These are phyloP conservation scores for Acheta domesticus DNA, from an alignment of 2,888 invertebrate genomes.

Conservation along the genomic window DNA sequence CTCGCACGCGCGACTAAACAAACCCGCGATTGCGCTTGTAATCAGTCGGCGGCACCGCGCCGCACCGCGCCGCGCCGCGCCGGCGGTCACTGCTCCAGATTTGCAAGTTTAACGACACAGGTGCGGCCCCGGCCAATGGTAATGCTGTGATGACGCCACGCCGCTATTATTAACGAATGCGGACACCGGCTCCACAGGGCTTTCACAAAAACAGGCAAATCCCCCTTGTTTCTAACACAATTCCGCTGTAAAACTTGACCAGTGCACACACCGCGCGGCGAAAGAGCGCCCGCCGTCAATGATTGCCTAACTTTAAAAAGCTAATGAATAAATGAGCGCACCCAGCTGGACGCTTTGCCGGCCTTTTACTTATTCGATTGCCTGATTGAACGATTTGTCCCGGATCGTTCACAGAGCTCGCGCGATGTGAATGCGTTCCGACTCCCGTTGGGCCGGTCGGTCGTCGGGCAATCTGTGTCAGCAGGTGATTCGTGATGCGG, in stretches of 20 bases:
- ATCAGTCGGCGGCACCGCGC: neutral
- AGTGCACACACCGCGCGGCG: neutral
- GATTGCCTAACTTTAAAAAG: constrained; percentile 6
- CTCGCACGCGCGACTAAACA: neutral
- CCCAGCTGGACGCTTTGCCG: neutral
- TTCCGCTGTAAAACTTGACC: constrained; percentile 4
- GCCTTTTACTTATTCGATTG: constrained; percentile 18
- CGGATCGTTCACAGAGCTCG: too few relatives aligned
- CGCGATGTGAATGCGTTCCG: too few relatives aligned
- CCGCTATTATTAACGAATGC: constrained; percentile 4
- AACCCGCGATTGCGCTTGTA: neutral
- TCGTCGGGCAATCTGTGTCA: too few relatives aligned
- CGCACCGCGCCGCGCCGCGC: neutral
- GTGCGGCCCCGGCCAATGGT: neutral
- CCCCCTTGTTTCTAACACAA: neutral
- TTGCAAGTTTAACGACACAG: constrained; percentile 18
- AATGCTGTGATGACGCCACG: neutral
- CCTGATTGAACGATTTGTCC: neutral
- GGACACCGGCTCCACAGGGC: neutral
- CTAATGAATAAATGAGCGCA: neutral
- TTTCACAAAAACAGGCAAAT: neutral
- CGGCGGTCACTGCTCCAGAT: neutral
- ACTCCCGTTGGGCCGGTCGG: too few relatives aligned
- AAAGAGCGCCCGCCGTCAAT: neutral
- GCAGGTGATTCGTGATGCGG: too few relatives aligned